Evolutionary conservation across 92 coral and sea anemone species (phyloP).

Genomic region (Muricea muricata): DNA sequence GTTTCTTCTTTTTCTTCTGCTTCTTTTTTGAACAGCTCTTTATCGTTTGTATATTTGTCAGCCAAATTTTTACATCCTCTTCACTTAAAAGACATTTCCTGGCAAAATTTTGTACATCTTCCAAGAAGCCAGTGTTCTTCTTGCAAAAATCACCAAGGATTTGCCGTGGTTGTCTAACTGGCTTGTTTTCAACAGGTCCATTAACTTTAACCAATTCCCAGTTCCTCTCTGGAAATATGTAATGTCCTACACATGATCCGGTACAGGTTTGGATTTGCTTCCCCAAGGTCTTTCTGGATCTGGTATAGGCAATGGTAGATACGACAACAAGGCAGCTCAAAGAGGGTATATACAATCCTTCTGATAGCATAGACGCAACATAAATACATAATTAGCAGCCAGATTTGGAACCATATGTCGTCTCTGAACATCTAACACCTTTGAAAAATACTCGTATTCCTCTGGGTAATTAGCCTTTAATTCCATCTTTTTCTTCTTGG

Average conservation of each 20-base stretch:
- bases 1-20: no score
- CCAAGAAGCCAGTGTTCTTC: not conserved
- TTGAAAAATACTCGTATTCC: conserved; percentile 33
- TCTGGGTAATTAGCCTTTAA: conserved; percentile 28
- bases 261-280: conserved; percentile 38
- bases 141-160: not conserved
- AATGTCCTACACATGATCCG: conserved; percentile 49
- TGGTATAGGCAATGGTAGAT: conserved; percentile 46
- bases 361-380: conserved; percentile 35
- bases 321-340: conserved; percentile 20
- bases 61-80: not conserved
- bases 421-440: conserved; percentile 49
- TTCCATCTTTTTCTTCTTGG: conserved; percentile 18
- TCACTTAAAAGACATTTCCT: no score
- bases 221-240: conserved; percentile 35
- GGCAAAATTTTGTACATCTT: not conserved
- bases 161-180: not conserved
- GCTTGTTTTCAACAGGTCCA: not conserved
- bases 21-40: not conserved
- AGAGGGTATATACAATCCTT: conserved; percentile 48
- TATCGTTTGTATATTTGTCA: conserved; percentile 10
- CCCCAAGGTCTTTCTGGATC: conserved; percentile 69
- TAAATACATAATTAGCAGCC: conserved; percentile 4
- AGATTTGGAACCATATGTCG: conserved; percentile 38
- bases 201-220: not conserved